Base-by-base conservation (phyloP, 2,797 vertebrate species). In the Sebastolobus alascanus region DNA sequence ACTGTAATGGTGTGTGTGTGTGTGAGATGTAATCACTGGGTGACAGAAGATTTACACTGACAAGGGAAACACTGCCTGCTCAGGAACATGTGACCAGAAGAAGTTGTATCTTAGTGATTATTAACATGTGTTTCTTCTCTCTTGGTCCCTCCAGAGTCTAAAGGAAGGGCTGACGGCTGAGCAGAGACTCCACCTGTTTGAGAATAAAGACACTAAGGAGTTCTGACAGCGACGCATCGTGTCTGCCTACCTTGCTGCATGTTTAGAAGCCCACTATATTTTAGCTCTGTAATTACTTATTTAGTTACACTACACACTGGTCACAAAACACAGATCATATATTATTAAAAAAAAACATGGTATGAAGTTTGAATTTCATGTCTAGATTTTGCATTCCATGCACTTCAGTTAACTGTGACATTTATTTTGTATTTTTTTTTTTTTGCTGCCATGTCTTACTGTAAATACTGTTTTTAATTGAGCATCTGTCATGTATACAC, bases 391-490 rank as follows among this genome's bases (percentile, higher is more conserved):
- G 95, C 94, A 95, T 96, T 96, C 92, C 92, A 94, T 96, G 95
- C 96, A 96, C 95, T 96, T 95, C 96, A 93, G 92, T 95, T 95
- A 95, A 96, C 95, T 96, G 95, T 96, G 95, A 96, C 94, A 7
- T 90, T 92, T 91, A n/a, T 93, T 90, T 91, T 84, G 79, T 84
- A 81, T 90, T 77, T 87, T 84, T 80, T 75, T 71, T 70, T 86
- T n/a, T n/a, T n/a, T n/a, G 86, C 89, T 93, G 90, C 88, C 85
- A 93, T 90, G 93, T 95, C 95, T 96, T 95, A 94, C 80, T 97
- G 96, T 96, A 96, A 96, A 97, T 97, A 96, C 60, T 92, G 92
- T 95, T 96, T 96, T 96, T 95, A 95, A 96, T 82, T 87, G 87
- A 92, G 88, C 91, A 85, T 95, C 90, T 93, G 91, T 91, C 91